These are phyloP conservation scores for Dicycla oo DNA, from an alignment of 2,888 invertebrate species.

Conservation along the genomic window DNA sequence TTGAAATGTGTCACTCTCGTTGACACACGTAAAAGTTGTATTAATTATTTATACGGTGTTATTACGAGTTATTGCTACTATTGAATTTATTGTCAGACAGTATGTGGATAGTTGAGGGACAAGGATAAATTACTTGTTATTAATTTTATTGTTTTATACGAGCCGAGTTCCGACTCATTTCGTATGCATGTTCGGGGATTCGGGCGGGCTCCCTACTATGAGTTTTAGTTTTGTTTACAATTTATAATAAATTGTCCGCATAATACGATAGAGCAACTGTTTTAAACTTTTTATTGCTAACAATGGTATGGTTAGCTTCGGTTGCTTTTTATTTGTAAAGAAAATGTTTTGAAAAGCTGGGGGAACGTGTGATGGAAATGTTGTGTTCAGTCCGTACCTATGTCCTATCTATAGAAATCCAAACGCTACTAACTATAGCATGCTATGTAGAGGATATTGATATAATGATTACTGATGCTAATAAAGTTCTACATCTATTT, in stretches of 20 bases:
- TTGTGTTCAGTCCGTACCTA: slow-evolving; percentile 80
- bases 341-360: background rate
- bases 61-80: slow-evolving; percentile 63
- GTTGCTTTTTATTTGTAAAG: slow-evolving; percentile 20
- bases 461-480: slow-evolving; percentile 72
- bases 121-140: slow-evolving; percentile 78
- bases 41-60: slow-evolving; percentile 71
- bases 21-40: slow-evolving; percentile 71
- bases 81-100: slow-evolving; percentile 57
- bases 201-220: slow-evolving; percentile 42
- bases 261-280: slow-evolving; percentile 28
- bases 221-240: slow-evolving; percentile 57
- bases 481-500: slow-evolving; percentile 69
- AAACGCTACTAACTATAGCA: slow-evolving; percentile 81
- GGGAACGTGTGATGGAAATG: slow-evolving; percentile 39
- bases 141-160: slow-evolving; percentile 76
- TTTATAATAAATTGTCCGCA: slow-evolving; percentile 49
- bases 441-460: slow-evolving; percentile 78
- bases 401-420: slow-evolving; percentile 82
- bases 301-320: slow-evolving; percentile 18
- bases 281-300: slow-evolving; percentile 54
- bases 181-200: slow-evolving; percentile 74
- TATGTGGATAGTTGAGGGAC: slow-evolving; percentile 69
- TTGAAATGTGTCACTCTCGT: slow-evolving; percentile 69
- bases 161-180: slow-evolving; percentile 68